These are phyloP conservation scores for Cuniculus paca DNA, from an alignment of 2,797 vertebrate species.

Conservation along the genomic window DNA sequence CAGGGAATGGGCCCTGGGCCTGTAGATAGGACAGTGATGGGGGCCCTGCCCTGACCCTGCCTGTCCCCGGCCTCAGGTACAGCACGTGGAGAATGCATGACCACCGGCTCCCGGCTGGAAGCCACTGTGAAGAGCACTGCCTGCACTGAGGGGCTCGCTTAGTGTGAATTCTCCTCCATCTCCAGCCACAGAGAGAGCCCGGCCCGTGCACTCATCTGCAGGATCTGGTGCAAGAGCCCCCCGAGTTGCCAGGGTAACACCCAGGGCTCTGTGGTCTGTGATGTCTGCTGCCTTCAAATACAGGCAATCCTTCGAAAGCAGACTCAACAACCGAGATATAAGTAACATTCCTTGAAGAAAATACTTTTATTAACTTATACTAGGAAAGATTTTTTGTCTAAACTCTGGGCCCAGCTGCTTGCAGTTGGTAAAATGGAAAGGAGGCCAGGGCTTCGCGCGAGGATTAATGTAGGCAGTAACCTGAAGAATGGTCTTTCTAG, in stretches of 20 bases:
- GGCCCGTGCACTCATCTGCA: not conserved
- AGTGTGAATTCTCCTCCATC: not conserved
- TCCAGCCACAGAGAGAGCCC: slow-evolving; percentile 33
- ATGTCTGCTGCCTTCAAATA: slow-evolving; percentile 4
- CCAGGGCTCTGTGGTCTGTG: not conserved
- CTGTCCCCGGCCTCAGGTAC: not conserved
- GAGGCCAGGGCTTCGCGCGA: not conserved
- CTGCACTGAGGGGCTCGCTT: slow-evolving; percentile 27
- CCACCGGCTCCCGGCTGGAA: not conserved
- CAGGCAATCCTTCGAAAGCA: slow-evolving; percentile 37
- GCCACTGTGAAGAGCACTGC: not conserved
- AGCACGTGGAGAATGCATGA: no score
- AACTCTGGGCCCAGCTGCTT: not conserved
- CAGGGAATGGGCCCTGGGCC: not conserved
- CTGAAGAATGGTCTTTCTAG: not conserved
- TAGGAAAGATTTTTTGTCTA: slow-evolving; percentile 37
- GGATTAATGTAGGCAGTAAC: not conserved
- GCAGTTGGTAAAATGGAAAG: not conserved
- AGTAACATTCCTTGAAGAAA: slow-evolving; percentile 35
- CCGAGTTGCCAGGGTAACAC: not conserved
- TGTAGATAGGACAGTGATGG: not conserved
- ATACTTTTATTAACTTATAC: slow-evolving; percentile 40
- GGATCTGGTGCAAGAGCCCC: not conserved
- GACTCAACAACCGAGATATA: not conserved
- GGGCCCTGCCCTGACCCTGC: no score